A percentile compares a stretch with the other conserved stretches of the same genome.
Conservation (phyloP, 2,797 vertebrate genomes). For the Eleutherodactylus coqui region DNA sequence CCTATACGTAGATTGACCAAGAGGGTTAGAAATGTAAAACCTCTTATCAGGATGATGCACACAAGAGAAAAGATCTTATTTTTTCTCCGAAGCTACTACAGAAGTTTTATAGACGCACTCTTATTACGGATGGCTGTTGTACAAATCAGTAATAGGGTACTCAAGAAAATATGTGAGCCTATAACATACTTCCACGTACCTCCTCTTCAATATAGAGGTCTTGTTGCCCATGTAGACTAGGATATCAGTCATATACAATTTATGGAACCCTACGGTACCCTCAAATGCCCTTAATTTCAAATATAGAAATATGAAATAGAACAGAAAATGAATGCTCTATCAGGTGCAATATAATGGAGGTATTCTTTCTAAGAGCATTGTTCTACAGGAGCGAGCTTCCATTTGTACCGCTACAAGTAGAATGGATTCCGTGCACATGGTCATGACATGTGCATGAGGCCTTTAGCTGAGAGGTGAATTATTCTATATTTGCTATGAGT, state of each 20-base stretch:
- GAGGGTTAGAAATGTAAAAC: no score
- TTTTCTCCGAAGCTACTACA: no score
- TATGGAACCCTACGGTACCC: not conserved
- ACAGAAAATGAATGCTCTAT: not conserved
- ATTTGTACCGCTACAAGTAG: no score
- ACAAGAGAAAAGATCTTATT: no score
- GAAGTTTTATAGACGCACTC: no score
- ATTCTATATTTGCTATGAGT: not conserved
- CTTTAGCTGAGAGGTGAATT: not conserved
- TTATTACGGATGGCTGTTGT: not conserved
- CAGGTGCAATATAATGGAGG: not conserved
- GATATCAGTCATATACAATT: no score
- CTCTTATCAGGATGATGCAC: no score
- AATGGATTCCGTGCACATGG: not conserved
- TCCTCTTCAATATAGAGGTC: not conserved
- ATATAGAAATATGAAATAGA: not conserved
- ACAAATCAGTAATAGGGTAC: not conserved
- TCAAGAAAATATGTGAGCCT: not conserved
- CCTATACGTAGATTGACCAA: no score
- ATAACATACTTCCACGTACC: not conserved
- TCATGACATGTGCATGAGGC: not conserved
- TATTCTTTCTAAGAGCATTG: not conserved
- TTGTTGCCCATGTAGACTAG: no score
- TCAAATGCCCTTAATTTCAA: not conserved
- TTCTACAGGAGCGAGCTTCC: not conserved